Conservation (phyloP, 2,113 vertebrate genomes). For the Rhegmatorhina hoffmannsi region DNA sequence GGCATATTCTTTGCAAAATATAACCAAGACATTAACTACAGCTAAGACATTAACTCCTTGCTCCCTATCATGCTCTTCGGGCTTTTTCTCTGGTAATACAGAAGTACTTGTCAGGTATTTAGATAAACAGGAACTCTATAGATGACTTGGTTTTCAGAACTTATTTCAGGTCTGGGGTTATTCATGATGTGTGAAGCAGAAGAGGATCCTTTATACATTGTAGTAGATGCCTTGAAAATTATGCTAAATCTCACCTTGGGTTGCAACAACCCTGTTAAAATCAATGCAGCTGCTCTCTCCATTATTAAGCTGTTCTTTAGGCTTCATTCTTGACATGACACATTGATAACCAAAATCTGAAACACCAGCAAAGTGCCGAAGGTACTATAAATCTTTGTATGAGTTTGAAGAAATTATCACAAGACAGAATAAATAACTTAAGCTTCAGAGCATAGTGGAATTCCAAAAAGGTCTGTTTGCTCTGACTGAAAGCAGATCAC, state of each 20-base stretch:
- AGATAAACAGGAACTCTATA: neutral
- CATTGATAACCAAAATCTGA: neutral
- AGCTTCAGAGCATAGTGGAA: neutral
- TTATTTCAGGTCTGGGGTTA: neutral
- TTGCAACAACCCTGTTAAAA: neutral
- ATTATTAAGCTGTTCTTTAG: neutral
- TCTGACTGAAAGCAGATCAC: constrained; percentile 6
- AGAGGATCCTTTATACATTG: neutral
- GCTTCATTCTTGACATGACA: neutral
- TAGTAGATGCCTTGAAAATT: neutral
- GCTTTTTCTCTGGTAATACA: neutral
- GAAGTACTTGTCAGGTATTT: neutral
- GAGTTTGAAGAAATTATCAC: neutral
- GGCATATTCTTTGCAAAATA: neutral
- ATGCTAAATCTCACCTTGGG: neutral
- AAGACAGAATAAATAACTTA: neutral
- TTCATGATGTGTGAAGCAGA: neutral
- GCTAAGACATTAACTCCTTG: neutral
- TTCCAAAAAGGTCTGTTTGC: neutral
- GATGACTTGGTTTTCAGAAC: neutral
- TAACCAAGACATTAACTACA: neutral
- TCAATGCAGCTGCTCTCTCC: neutral
- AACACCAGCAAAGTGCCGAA: neutral
- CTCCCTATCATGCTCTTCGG: neutral
- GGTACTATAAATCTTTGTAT: neutral